Conservation (phyloP, 2,113 vertebrate species). For the Ivindomyrus marchei region DNA sequence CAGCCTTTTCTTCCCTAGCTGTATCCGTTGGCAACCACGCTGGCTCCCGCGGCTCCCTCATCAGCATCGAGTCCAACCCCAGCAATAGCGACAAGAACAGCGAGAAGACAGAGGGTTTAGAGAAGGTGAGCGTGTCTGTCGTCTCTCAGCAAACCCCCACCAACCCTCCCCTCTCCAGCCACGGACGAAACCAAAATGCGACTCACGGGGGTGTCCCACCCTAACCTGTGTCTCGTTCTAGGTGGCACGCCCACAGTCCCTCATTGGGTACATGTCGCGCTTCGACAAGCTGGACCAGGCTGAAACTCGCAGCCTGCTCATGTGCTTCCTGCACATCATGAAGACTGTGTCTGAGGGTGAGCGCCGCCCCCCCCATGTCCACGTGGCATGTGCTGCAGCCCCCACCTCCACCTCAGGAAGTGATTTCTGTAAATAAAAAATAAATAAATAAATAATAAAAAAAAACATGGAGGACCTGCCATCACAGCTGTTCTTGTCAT, state of each 20-base stretch:
- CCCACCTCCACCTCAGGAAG: not conserved
- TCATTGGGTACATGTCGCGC: constrained; percentile 88
- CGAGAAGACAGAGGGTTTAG: constrained; percentile 88
- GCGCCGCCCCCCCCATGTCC: not conserved
- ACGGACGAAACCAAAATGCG: not conserved
- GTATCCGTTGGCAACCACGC: constrained; percentile 88
- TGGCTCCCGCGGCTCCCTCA: constrained; percentile 89
- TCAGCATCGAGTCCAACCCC: constrained; percentile 94
- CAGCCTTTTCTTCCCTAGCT: constrained; percentile 93
- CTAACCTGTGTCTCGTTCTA: constrained; percentile 38
- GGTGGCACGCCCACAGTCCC: constrained; percentile 87
- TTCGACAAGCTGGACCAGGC: constrained; percentile 97
- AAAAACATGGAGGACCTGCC: not conserved
- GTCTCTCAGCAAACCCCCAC: not conserved
- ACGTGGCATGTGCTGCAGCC: not conserved
- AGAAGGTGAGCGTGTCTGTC: constrained; percentile 70
- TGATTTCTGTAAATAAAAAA: not conserved
- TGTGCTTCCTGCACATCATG: constrained; percentile 98
- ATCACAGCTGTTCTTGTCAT: not conserved
- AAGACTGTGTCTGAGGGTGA: constrained; percentile 95
- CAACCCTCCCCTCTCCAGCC: not conserved
- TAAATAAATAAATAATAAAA: too few species aligned
- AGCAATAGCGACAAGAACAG: constrained; percentile 91
- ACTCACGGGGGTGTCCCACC: not conserved
- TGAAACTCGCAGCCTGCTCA: constrained; percentile 88